These are phyloP conservation scores for Camponotus floridanus DNA, from an alignment of 1,140 invertebrate species.

Conservation along the genomic window DNA sequence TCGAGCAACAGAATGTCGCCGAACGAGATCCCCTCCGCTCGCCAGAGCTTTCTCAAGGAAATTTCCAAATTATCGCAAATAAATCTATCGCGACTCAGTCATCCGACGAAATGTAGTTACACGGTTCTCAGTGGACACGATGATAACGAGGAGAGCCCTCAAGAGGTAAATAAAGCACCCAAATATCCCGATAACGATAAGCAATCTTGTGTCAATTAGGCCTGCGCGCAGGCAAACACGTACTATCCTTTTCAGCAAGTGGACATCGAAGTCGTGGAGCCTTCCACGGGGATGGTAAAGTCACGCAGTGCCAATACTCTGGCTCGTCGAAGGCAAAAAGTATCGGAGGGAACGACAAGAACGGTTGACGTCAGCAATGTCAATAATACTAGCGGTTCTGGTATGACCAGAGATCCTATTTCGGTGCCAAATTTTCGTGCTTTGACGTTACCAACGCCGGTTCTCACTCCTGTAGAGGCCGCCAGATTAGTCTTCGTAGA, in stretches of 20 bases:
- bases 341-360: constrained; percentile 66
- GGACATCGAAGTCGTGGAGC: constrained; percentile 83
- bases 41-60: constrained; percentile 89
- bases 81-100: constrained; percentile 89
- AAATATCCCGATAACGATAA: neutral
- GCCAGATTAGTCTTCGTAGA: constrained; percentile 90
- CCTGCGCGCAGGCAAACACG: constrained; percentile 83
- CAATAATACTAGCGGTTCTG: constrained; percentile 71
- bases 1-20: constrained; percentile 83
- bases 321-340: constrained; percentile 81
- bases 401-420: constrained; percentile 90
- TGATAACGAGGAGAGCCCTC: constrained; percentile 90
- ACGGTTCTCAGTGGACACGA: constrained; percentile 89
- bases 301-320: constrained; percentile 84
- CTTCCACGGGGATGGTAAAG: constrained; percentile 85
- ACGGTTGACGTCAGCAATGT: constrained; percentile 63
- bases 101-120: constrained; percentile 90
- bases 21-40: constrained; percentile 75
- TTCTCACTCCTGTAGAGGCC: constrained; percentile 90
- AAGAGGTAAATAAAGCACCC: constrained; percentile 74
- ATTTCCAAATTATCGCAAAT: constrained; percentile 92
- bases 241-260: constrained; percentile 86
- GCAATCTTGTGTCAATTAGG: constrained; percentile 65
- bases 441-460: constrained; percentile 88
- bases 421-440: constrained; percentile 92